Percentiles rank a stretch among this genome's conserved stretches.
Evolutionary conservation across 1,140 invertebrate species (phyloP).

Genomic region (Pentalonia nigronervosa): DNA sequence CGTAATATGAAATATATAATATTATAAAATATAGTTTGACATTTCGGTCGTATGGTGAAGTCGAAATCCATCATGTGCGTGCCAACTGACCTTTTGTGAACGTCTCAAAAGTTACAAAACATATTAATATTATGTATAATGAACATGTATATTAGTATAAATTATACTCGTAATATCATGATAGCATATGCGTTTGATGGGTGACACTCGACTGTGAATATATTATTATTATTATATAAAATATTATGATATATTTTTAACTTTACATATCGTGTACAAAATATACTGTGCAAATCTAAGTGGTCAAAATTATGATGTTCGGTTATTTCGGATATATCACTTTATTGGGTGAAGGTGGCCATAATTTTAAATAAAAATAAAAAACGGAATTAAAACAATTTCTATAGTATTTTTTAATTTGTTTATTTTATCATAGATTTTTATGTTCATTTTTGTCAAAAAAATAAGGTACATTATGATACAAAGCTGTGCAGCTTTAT

Average conservation of each 20-base stretch:
- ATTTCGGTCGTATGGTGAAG: not conserved
- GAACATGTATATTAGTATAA: not conserved
- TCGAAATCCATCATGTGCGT: not conserved
- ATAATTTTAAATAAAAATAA: no score
- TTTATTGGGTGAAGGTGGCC: no score
- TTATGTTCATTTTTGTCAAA: no score
- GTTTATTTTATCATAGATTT: no score
- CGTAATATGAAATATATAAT: not conserved
- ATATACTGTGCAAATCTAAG: not conserved
- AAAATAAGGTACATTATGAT: no score
- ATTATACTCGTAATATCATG: not conserved
- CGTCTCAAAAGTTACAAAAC: not conserved
- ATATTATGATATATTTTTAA: not conserved
- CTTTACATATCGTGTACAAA: not conserved
- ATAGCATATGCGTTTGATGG: no score
- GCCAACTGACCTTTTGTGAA: not conserved
- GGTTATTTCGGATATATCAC: no score
- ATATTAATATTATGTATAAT: not conserved
- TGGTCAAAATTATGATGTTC: not conserved
- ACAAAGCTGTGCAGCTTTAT: no score
- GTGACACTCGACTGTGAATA: no score
- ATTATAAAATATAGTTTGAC: not conserved
- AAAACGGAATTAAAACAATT: no score
- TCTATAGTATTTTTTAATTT: no score
- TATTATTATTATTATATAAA: no score